Evolutionary conservation across 2,888 invertebrate genomes (phyloP).

Genomic region (Leucophenga maculata): DNA sequence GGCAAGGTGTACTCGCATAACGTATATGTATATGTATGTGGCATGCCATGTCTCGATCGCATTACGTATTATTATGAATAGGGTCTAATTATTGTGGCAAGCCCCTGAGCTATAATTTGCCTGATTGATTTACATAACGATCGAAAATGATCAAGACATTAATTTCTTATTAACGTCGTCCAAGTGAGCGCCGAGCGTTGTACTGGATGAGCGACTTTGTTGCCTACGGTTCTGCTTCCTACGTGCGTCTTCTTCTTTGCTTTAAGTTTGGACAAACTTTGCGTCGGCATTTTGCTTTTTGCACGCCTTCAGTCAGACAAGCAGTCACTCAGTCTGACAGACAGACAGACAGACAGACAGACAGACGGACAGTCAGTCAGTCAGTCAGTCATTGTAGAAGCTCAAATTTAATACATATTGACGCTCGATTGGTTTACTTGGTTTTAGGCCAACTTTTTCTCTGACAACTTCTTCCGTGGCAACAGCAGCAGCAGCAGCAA

Average conservation of each 20-base stretch:
- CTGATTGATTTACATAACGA: constrained; percentile 73
- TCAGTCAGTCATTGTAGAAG: no score
- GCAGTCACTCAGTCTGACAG: background rate
- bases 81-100: constrained; percentile 71
- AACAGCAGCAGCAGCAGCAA: constrained; percentile 27
- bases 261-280: background rate
- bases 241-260: constrained; percentile 49
- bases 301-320: no score
- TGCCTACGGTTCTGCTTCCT: constrained; percentile 51
- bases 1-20: constrained; percentile 1
- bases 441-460: background rate
- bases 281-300: background rate
- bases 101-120: constrained; percentile 72
- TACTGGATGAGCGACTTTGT: background rate
- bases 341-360: background rate
- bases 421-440: no score
- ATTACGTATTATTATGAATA: constrained; percentile 67
- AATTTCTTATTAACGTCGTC: constrained; percentile 71
- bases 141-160: constrained; percentile 73
- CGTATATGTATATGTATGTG: constrained; percentile 13
- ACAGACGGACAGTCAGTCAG: background rate
- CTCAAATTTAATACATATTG: no score
- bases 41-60: constrained; percentile 25
- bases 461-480: background rate
- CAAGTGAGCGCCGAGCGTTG: constrained; percentile 8